A percentile compares a stretch with the other conserved stretches of the same genome.
Conservation (phyloP, 2,888 invertebrate genomes). For the Chymomyza procnemis region DNA sequence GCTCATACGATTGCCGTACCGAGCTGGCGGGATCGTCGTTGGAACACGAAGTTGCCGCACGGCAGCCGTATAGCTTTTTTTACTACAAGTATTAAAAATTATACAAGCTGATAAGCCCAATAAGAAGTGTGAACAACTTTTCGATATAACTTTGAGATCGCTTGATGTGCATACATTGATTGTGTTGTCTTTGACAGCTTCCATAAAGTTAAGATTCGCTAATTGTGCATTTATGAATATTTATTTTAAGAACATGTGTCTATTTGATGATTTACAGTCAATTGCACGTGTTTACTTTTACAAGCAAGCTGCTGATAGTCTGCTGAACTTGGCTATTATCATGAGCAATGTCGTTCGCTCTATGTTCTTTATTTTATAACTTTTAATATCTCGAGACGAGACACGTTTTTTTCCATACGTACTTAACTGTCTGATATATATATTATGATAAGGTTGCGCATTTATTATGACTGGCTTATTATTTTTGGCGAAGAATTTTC, state of each 20-base stretch:
- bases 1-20: constrained; percentile 24
- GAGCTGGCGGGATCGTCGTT: constrained; percentile 16
- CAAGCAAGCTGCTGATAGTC: constrained; percentile 29
- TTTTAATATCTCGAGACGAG: not conserved
- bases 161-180: no score
- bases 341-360: constrained; percentile 1
- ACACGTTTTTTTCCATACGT: not conserved
- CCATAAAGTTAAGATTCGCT: not conserved
- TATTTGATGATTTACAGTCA: constrained; percentile 46
- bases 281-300: constrained; percentile 52
- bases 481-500: no score
- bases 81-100: not conserved
- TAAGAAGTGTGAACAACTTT: not conserved
- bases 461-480: not conserved
- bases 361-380: constrained; percentile 26
- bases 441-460: not conserved
- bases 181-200: not conserved
- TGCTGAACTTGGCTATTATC: constrained; percentile 17
- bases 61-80: constrained; percentile 6
- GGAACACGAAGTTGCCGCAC: constrained; percentile 34
- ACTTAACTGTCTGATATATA: not conserved
- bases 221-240: constrained; percentile 34
- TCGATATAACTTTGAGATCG: not conserved
- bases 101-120: not conserved
- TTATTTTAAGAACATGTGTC: constrained; percentile 40